A percentile compares a stretch with the other conserved stretches of the same genome.
Conservation (phyloP, 2,888 invertebrate genomes). For the Dolichomitus sp. region DNA sequence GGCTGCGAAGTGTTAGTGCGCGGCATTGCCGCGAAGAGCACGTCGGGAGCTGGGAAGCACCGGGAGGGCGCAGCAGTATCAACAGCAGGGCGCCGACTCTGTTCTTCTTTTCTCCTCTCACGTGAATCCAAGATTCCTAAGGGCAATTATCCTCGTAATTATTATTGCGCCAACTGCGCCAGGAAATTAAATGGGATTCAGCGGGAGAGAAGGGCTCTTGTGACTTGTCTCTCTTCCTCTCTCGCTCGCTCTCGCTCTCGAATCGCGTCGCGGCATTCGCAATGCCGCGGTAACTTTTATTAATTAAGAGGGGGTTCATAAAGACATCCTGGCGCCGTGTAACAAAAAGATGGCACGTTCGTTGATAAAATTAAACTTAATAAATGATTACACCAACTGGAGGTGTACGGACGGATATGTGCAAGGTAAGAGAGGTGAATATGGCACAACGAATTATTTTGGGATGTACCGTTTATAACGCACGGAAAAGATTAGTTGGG, state of each 20-base stretch:
- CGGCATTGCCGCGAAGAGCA: not conserved
- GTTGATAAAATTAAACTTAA: slow-evolving; percentile 11
- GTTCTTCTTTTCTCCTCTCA: slow-evolving; percentile 63
- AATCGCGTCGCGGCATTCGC: not conserved
- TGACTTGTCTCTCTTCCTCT: slow-evolving; percentile 13
- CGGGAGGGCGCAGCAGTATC: slow-evolving; percentile 15
- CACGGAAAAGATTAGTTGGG: no score
- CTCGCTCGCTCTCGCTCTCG: not conserved
- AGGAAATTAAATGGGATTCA: slow-evolving; percentile 65
- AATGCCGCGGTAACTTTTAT: slow-evolving; percentile 15
- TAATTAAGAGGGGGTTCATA: slow-evolving; percentile 4
- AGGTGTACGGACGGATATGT: not conserved
- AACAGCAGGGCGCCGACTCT: not conserved
- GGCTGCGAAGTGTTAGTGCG: slow-evolving; percentile 1
- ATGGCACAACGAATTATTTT: not conserved
- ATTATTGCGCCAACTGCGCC: slow-evolving; percentile 72
- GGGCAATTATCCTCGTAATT: slow-evolving; percentile 72
- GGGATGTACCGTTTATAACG: not conserved
- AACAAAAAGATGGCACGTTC: not conserved
- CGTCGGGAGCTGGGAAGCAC: slow-evolving; percentile 7
- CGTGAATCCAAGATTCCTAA: slow-evolving; percentile 70
- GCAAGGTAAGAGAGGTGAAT: not conserved
- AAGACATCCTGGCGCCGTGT: slow-evolving; percentile 23
- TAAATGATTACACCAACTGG: slow-evolving; percentile 8
- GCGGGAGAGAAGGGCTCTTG: slow-evolving; percentile 29